Evolutionary conservation across 2,888 invertebrate species (phyloP).

Genomic region (Pollenia labialis): DNA sequence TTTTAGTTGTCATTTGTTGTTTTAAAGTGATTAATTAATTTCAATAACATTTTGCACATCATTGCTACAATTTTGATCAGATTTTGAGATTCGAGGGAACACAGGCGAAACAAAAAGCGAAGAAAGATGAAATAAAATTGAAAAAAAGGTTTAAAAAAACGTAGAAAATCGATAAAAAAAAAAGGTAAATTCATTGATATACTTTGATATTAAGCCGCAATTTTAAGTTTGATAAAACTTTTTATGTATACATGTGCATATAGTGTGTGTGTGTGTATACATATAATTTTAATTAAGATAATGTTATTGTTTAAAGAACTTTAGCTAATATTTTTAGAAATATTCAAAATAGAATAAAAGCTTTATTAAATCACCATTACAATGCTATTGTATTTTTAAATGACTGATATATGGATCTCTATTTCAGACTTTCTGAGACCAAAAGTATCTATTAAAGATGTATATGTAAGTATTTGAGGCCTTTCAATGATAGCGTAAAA

Average conservation of each 20-base stretch:
- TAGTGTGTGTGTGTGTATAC: not conserved
- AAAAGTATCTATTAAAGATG: no score
- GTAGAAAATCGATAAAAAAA: constrained; percentile 58
- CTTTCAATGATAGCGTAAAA: no score
- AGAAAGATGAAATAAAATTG: constrained; percentile 5
- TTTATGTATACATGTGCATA: not conserved
- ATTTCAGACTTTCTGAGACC: no score
- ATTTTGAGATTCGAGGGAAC: constrained; percentile 67
- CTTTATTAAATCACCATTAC: no score
- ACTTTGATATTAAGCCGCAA: constrained; percentile 68
- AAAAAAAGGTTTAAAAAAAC: constrained; percentile 10
- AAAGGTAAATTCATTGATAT: constrained; percentile 66
- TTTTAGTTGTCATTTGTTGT: constrained; percentile 72
- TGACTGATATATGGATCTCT: no score
- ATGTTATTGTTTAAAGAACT: not conserved
- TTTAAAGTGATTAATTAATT: constrained; percentile 74
- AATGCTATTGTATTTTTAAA: no score
- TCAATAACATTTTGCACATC: constrained; percentile 73
- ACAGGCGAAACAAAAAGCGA: constrained; percentile 23
- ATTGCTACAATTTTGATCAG: constrained; percentile 73
- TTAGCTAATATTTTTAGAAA: not conserved
- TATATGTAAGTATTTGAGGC: no score
- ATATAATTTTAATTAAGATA: constrained; percentile 27
- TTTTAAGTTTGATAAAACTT: constrained; percentile 58
- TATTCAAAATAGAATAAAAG: no score